Conservation (phyloP, 2,888 invertebrate species). For the Idaea straminata region DNA sequence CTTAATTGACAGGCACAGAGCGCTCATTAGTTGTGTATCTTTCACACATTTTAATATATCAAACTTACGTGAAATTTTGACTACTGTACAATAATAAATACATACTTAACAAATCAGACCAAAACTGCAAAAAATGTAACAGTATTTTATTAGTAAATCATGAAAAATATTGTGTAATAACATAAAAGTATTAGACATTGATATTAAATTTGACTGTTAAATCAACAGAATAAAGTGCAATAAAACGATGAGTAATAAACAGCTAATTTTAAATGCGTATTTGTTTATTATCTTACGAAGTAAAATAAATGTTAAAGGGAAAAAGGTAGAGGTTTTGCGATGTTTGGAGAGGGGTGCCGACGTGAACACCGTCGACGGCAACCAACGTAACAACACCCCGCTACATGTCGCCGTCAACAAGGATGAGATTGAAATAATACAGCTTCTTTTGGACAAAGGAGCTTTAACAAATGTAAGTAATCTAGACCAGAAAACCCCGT, state of each 20-base stretch:
- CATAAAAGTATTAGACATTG: too few species aligned
- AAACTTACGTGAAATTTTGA: too few species aligned
- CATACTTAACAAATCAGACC: too few species aligned
- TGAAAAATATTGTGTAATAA: too few species aligned
- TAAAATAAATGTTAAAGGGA: slow-evolving; percentile 17
- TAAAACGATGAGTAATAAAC: not conserved
- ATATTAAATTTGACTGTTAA: too few species aligned
- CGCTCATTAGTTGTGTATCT: too few species aligned
- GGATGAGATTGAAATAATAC: slow-evolving; percentile 25
- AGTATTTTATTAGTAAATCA: too few species aligned
- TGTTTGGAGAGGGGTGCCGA: slow-evolving; percentile 31
- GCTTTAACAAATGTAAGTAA: slow-evolving; percentile 26
- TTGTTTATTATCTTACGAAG: slow-evolving; percentile 26
- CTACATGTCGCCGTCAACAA: slow-evolving; percentile 32
- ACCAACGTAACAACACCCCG: slow-evolving; percentile 28
- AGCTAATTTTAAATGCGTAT: slow-evolving; percentile 16
- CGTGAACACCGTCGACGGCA: slow-evolving; percentile 32
- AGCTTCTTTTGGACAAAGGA: slow-evolving; percentile 26
- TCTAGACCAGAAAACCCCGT: slow-evolving; percentile 25
- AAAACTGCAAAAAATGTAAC: too few species aligned
- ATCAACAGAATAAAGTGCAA: not conserved
- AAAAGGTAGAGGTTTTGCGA: slow-evolving; percentile 22
- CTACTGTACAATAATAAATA: too few species aligned
- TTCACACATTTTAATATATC: too few species aligned
- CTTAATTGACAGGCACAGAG: too few species aligned